Evolutionary conservation across 2,797 vertebrate genomes (phyloP), one percentile per base, ranked within the genome.

Genomic region (Lacerta bilineata): DNA sequence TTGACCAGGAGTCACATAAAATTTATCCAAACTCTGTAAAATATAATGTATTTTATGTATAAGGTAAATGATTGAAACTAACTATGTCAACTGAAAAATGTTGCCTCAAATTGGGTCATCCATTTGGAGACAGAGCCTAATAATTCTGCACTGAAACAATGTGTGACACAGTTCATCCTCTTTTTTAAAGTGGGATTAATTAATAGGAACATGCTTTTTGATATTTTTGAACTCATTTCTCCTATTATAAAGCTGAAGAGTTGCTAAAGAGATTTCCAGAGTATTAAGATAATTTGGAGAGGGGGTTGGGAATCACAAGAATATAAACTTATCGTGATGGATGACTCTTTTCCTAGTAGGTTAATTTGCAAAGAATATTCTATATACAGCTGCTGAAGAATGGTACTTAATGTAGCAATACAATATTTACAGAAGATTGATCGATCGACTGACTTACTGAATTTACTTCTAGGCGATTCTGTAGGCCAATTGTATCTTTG

Each of bases 11-110:
- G 75, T 90, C 83, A 83, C 76, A 83, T 84, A 77, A 79, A 91
- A 88, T 91, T 93, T 90, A 93, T 86, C 79, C 77, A 80, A 94
- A 93, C 80, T 77, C n/a, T 72, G 84, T 76, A 92, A 92, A 80
- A 29, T 72, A 75, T 39, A 89, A 25, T 5, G 88, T 41, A 33
- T 88, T 93, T 89, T 83, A 91, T 64, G 1, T 75, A 36, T 93
- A 93, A 94, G 59, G 90, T 89, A 94, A 94, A 90, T 89, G 81
- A 86, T 43, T 61, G 61, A 36, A 10, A 84, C 77, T 91, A 90
- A 46, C 68, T 77, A 15, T 81, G 83, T 39, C 64, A 39, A 89
- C 50, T 9, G 87, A 91, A 93, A 85, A 92, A 36, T 87, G 71
- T 86, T 88, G 18, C 80, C 78, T 92, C 87, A 87, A 88, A 86